Percentiles rank a stretch among this genome's conserved stretches.
phyloP scores from a whole-genome alignment of 2,797 vertebrate species.

The Fratercula arctica region DNA sequence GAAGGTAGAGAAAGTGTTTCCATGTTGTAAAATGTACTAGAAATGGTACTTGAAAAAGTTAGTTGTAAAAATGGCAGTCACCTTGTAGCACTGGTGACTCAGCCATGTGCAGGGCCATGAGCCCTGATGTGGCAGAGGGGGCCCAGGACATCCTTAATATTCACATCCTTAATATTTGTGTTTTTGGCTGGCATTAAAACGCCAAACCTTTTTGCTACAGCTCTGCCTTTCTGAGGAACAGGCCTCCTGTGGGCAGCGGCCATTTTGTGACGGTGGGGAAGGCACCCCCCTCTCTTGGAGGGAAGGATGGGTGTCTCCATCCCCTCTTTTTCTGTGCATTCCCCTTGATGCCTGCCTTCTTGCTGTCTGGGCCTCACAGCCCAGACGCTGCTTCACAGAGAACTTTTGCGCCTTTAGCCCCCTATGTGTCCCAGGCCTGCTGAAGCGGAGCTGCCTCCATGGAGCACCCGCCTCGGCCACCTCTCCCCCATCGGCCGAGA shows the following conservation, averaged over 20 bases:
- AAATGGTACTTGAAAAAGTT: background rate
- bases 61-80: no score
- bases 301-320: fast-evolving
- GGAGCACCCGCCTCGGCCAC: background rate
- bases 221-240: background rate
- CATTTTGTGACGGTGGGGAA: background rate
- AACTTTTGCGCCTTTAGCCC: background rate
- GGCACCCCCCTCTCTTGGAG: background rate
- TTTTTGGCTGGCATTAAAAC: background rate
- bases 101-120: background rate
- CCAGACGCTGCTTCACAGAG: fast-evolving
- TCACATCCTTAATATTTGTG: background rate
- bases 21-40: fast-evolving
- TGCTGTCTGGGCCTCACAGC: background rate
- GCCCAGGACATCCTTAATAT: background rate
- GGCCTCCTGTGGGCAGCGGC: background rate
- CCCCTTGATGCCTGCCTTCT: no score
- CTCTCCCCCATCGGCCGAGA: background rate
- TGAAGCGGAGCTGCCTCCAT: background rate
- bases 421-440: background rate
- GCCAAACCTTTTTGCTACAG: fast-evolving
- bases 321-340: background rate
- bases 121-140: no score
- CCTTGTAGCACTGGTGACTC: background rate
- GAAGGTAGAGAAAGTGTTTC: background rate